These are phyloP conservation scores for Diachasmimorpha longicaudata DNA, from an alignment of 1,140 invertebrate species.

Conservation along the genomic window DNA sequence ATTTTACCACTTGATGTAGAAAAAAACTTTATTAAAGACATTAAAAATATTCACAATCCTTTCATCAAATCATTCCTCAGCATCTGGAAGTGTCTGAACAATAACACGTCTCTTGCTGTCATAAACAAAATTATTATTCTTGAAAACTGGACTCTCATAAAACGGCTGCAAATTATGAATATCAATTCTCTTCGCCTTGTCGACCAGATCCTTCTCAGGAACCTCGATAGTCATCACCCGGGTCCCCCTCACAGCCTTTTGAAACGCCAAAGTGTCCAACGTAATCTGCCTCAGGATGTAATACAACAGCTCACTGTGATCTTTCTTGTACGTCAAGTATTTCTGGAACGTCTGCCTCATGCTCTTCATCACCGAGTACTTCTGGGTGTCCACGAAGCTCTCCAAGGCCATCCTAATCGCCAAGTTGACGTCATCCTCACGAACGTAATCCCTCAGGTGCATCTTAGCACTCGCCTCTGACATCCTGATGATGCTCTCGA, in stretches of 20 bases:
- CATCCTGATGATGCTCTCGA: constrained; percentile 98
- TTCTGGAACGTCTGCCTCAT: constrained; percentile 96
- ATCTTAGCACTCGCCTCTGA: constrained; percentile 96
- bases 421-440: constrained; percentile 96
- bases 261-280: constrained; percentile 88
- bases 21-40: too few relatives aligned
- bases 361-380: constrained; percentile 94
- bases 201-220: constrained; percentile 88
- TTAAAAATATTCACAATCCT: not conserved
- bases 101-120: constrained; percentile 86
- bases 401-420: constrained; percentile 97
- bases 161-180: constrained; percentile 90
- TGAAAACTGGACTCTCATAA: constrained; percentile 91
- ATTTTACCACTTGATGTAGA: too few relatives aligned
- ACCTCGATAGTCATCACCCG: constrained; percentile 83
- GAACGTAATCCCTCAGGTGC: constrained; percentile 91
- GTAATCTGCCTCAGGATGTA: constrained; percentile 94
- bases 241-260: constrained; percentile 79
- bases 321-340: constrained; percentile 92
- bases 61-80: constrained; percentile 35
- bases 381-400: constrained; percentile 98
- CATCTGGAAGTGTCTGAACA: constrained; percentile 77
- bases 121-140: constrained; percentile 87
- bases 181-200: constrained; percentile 92
- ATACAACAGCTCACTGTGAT: constrained; percentile 95